Evolutionary conservation across 2,113 vertebrate genomes (phyloP), one percentile per base, ranked within the genome.

Genomic region (Thymallus thymallus): DNA sequence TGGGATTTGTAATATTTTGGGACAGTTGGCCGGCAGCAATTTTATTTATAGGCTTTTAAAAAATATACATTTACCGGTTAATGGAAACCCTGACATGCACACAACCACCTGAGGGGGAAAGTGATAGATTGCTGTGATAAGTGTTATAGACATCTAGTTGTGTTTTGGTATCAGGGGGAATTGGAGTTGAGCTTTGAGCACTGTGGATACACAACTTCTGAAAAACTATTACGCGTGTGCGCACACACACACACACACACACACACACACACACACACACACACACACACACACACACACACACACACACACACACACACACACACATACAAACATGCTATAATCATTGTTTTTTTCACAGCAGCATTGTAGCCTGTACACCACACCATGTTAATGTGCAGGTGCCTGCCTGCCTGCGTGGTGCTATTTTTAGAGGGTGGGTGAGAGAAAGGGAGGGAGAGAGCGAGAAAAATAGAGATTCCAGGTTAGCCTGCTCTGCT

Each of bases 401-500:
- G 12, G 9, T 48, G 13, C 45, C 10, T 46, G 45, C 6, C 13
- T 46, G 13, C 13, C 9, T 46, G 45, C 9, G 7, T 46, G 12
- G 1, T 9, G 45, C 45, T 46, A 46, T 46, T 75, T 45, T 30
- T 56, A 2, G 70, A 68, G 48, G 70, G 62, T 72, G 70, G 76
- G 83, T 78, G 77, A 81, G 81, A 75, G 73, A 80, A 79, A 80
- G 76, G 22, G 22, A 10, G 20, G 55, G 18, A 58, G 16, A 20
- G 48, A 55, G 18, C 6, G 24, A 10, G 60, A 61, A 23, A 23
- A 20, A 6, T 14, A 20, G 55, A 23, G 58, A 23, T 76, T 82
- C 76, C 74, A 78, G 73, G 79, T 77, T 78, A 74, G 76, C 77
- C 80, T 74, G 78, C 61, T 64, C 81, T 65, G 70, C 72, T 55